Evolutionary conservation across 2,113 vertebrate species (phyloP), one percentile per base, ranked within the genome.

Genomic region (Maccullochella peelii): DNA sequence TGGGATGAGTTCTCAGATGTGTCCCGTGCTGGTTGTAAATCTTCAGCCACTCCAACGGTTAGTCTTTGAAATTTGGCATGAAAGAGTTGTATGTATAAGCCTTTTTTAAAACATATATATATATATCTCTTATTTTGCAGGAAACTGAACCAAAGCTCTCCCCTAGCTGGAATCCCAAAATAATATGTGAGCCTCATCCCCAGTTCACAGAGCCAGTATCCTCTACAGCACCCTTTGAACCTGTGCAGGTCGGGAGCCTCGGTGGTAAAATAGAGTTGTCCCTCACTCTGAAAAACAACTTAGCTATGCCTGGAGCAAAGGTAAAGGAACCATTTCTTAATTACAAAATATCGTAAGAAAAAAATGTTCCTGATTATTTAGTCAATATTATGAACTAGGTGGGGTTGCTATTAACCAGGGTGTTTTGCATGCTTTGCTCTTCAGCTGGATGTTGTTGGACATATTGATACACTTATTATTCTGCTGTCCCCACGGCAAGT

Each of bases 131-230:
- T 77, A 2, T 86, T 89, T 90, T 91, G 75, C 82, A 99, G 98
- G 97, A 98, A 93, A 97, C 95, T 21, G 98, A 99, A 95, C 97
- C 97, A 92, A 99, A 99, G 91, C 95, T 99, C 52, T 99, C 98
- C 57, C 98, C 98, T 15, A 99, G 98, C 94, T 99, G 98, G 98
- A 99, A 98, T 93, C 98, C 98, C 75, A 98, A 97, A 96, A 99
- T 99, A 67, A 96, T 96, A 68, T 98, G 97, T 83, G 98, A 99
- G 84, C 98, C 98, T 55, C 98, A 99, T 89, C 98, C 98, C 0
- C 98, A 99, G 67, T 95, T 99, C 89, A 97, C 97, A 42, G 97
- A 98, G 92, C 97, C 92, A 8, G 86, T 98, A 25, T 97, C 97
- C 62, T 96, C 96, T 72, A 89, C 96, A 69, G 91, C 94, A 18